These are phyloP conservation scores for Gorsachius goisagi DNA, from an alignment of 2,113 vertebrate genomes.

Conservation along the genomic window DNA sequence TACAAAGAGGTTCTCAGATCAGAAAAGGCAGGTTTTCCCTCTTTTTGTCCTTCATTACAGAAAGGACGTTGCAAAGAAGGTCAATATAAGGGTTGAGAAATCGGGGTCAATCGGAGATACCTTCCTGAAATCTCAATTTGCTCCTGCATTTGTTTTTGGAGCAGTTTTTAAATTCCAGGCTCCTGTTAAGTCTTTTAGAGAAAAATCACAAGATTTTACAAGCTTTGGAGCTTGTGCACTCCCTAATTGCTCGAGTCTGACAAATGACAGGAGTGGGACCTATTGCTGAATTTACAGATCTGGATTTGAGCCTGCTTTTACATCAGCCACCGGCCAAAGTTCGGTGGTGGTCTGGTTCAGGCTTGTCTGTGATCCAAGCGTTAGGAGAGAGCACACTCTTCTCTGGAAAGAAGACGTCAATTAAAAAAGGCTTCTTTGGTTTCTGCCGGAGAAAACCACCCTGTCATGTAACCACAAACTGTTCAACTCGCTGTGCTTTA, in stretches of 20 bases:
- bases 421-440: not conserved
- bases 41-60: not conserved
- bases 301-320: not conserved
- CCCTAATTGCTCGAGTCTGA: not conserved
- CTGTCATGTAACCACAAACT: not conserved
- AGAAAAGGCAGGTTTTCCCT: not conserved
- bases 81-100: not conserved
- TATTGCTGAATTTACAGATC: not conserved
- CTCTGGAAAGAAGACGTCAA: not conserved
- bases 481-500: not conserved
- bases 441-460: not conserved
- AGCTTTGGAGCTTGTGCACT: not conserved
- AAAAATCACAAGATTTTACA: not conserved
- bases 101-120: not conserved
- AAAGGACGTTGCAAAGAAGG: not conserved
- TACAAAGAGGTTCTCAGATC: not conserved
- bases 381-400: not conserved
- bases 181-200: not conserved
- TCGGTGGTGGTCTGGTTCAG: not conserved
- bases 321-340: not conserved
- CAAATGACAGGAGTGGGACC: not conserved
- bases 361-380: not conserved
- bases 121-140: not conserved
- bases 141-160: not conserved
- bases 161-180: not conserved